Evolutionary conservation across 2,888 invertebrate species (phyloP), one percentile per base, ranked within the genome.

Genomic region (Clepsis dumicolana): DNA sequence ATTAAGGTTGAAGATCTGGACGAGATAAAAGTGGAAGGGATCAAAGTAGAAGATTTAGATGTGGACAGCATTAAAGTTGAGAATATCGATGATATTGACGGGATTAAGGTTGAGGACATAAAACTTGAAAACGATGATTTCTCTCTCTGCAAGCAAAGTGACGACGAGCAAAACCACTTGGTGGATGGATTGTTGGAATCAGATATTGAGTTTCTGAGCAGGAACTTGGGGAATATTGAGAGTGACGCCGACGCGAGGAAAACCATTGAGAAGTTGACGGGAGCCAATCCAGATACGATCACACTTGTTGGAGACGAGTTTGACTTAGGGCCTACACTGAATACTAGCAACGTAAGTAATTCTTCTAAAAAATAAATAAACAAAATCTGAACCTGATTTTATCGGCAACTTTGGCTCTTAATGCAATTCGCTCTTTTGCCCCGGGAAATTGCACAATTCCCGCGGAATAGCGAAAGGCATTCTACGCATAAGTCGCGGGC

Each of bases 191-290:
- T 94, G 54, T 75, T 94, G 29, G 94, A 94, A 71, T 88, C 93
- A 0, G 94, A 94, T 76, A 94, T 94, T 35, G 94, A 94, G 74
- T 94, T 94, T 84, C 78, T 94, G 72, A 94, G 93, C 71, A 82
- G 92, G 25, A 94, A 94, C 73, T 79, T 94, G 74, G 93, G 91
- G 1, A 91, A 93, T 73, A 94, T 94, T 68, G 94, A 94, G 70
- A 94, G 93, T 78, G 94, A 94, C 66, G 91, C 93, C 0, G 94
- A 94, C 72, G 94, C 93, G 0, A 88, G 94, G 53, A 94, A 94
- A 75, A 91, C 94, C n/a, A 93, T 94, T 67, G 94, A 94, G 74
- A 94, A 93, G 66, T 74, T 94, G 67, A 93, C 94, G 0, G 94
- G 93, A 8, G 91, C 91, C 4, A 91, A 93, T 79, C 88, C 92